These are phyloP conservation scores for Strongylocentrotus purpuratus DNA, from an alignment of 35 echinoderm and acorn worm genomes.

Conservation along the genomic window DNA sequence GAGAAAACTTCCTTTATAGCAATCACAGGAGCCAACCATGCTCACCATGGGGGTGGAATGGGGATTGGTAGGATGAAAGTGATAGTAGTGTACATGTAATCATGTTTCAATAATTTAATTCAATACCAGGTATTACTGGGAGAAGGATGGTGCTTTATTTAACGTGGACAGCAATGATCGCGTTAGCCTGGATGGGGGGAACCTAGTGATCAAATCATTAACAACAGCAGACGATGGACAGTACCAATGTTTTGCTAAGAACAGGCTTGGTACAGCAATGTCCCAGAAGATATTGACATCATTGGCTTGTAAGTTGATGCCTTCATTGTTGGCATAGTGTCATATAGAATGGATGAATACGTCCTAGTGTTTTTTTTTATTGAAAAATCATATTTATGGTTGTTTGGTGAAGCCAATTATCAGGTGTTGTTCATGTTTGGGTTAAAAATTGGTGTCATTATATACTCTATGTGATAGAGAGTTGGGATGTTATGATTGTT, in stretches of 20 bases:
- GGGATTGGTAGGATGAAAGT: too few relatives aligned
- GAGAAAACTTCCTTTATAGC: too few relatives aligned
- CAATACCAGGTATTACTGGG: conserved; percentile 39
- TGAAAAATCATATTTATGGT: not conserved
- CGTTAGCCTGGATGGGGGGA: conserved; percentile 3
- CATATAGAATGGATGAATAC: not conserved
- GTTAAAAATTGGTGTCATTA: not conserved
- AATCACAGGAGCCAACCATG: too few relatives aligned
- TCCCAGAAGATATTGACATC: not conserved
- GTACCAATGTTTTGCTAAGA: conserved; percentile 57
- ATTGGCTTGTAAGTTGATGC: conserved; percentile 42
- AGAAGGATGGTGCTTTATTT: conserved; percentile 19
- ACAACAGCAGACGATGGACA: not conserved
- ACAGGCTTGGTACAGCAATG: conserved; percentile 45
- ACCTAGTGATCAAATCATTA: not conserved
- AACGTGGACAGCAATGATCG: not conserved
- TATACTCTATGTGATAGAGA: too few relatives aligned
- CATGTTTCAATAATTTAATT: not conserved
- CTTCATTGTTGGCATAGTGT: not conserved
- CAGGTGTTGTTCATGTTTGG: not conserved
- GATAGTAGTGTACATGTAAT: not conserved
- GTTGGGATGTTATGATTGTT: too few relatives aligned
- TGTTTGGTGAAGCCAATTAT: not conserved
- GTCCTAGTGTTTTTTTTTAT: too few relatives aligned
- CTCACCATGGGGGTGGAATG: too few relatives aligned